These are phyloP conservation scores for Augochlora pura DNA, from an alignment of 1,140 invertebrate species.

Conservation along the genomic window DNA sequence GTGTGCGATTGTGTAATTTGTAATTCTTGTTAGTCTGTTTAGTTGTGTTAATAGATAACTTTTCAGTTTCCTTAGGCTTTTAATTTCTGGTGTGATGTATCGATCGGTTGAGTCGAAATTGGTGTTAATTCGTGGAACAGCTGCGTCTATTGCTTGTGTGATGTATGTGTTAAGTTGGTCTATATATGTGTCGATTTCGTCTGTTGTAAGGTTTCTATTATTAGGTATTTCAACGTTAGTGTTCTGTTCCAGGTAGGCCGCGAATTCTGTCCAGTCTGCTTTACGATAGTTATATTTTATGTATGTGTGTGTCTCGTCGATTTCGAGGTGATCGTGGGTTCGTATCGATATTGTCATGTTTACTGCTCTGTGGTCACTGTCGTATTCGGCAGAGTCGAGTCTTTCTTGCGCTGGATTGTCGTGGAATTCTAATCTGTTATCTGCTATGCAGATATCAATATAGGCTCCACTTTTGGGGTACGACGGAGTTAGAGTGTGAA, in stretches of 20 bases:
- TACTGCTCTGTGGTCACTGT: not conserved
- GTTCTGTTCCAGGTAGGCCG: not conserved
- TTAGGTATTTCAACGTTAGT: not conserved
- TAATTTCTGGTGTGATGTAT: not conserved
- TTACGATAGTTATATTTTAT: conserved; percentile 15
- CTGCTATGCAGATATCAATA: conserved; percentile 35
- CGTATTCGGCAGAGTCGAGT: not conserved
- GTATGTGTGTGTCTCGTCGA: not conserved
- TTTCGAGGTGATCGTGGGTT: not conserved
- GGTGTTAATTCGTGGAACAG: not conserved
- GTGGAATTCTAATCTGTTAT: conserved; percentile 6
- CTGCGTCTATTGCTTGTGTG: not conserved
- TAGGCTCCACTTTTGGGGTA: conserved; percentile 8
- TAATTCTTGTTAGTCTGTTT: not conserved
- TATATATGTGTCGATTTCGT: conserved; percentile 2
- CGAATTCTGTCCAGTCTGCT: conserved; percentile 4
- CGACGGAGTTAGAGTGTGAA: not conserved
- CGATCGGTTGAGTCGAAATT: not conserved
- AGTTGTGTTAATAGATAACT: not conserved
- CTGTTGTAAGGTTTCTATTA: not conserved
- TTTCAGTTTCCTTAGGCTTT: not conserved
- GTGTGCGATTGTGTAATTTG: not conserved
- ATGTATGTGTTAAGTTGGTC: not conserved
- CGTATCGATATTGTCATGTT: not conserved
- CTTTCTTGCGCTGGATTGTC: not conserved